Base-by-base conservation (phyloP, 1,140 invertebrate genomes). In the Drosophila willistoni region DNA sequence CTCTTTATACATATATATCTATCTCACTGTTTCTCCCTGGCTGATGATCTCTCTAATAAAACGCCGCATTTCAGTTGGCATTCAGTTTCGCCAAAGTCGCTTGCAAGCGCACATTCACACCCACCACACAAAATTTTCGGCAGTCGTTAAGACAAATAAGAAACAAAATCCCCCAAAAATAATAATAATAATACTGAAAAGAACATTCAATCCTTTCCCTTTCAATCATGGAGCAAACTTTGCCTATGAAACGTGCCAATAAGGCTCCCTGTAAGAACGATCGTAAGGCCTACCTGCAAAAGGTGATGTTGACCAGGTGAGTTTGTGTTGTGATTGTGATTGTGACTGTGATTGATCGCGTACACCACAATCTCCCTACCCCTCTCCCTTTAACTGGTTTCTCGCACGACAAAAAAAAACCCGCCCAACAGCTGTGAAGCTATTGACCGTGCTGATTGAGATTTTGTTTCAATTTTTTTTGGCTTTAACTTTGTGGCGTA, bases 191-290 rank as follows among this genome's bases (percentile, higher is more conserved):
- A 62, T 47, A 64, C 12, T 56, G 10, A 33, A 39, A 47, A 62
- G 9, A 57, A 61, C 55, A 55, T 61, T 54, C 19, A 60, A 65
- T 68, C 64, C 80, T 80, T 51, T 22, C 68, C 22, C 47, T 13
- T 41, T 14, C 63, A 72, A 7, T 7, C 14, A 91, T 91, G 87
- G 90, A 91, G 67, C 86, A 82, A 77, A 73, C 81, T 12, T 41
- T 91, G 63, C 86, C 87, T 60, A 73, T 91, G 64, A 91, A 90
- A 54, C 90, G 80, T 54, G 79, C 80, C 68, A 79, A 81, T 47
- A 92, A 92, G 72, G 68, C 70, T 63, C 91, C 90, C 61, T 92
- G 91, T 72, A 92, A 92, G 79, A 92, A 92, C 77, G 91, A 92
- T 79, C 91, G 91, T 55, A 92, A 92, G 73, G 72, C 85, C 22